Percentiles rank a stretch among this genome's conserved stretches.
These are phyloP conservation scores for Zoanthus sociatus DNA, from an alignment of 92 coral and sea anemone species.

Conservation along the genomic window DNA sequence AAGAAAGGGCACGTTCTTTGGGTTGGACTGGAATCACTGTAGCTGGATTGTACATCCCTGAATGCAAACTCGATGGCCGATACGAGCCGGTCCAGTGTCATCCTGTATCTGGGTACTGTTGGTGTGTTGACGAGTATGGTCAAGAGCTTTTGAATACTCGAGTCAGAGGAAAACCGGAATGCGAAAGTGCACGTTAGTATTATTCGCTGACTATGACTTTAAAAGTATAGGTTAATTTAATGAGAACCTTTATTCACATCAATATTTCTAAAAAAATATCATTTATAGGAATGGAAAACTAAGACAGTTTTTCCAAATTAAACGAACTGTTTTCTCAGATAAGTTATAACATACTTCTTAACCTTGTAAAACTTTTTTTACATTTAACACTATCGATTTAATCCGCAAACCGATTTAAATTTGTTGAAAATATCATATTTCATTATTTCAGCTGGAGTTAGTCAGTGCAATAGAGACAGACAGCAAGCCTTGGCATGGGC, in stretches of 20 bases:
- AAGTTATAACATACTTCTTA: too few relatives aligned
- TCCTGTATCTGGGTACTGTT: constrained; percentile 65
- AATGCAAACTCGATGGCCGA: constrained; percentile 80
- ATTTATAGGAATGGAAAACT: not conserved
- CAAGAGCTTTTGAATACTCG: constrained; percentile 69
- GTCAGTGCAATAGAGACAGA: constrained; percentile 71
- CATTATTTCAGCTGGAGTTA: constrained; percentile 61
- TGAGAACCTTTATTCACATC: too few relatives aligned
- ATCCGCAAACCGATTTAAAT: too few relatives aligned
- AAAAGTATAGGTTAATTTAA: not conserved
- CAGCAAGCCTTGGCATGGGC: constrained; percentile 83
- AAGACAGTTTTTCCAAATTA: too few relatives aligned
- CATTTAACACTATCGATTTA: too few relatives aligned
- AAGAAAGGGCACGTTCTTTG: constrained; percentile 73
- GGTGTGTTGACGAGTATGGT: constrained; percentile 87
- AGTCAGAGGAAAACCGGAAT: constrained; percentile 80
- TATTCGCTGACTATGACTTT: not conserved
- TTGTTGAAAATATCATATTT: not conserved
- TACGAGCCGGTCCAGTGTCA: constrained; percentile 80
- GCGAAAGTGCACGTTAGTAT: constrained; percentile 65
- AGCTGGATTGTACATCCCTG: constrained; percentile 77
- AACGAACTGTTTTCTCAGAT: too few relatives aligned
- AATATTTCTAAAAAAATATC: not conserved
- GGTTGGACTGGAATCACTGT: constrained; percentile 71
- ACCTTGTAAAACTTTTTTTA: too few relatives aligned